phyloP scores from a whole-genome alignment of 2,888 invertebrate genomes.

The Drosophila nr. perissopoda region DNA sequence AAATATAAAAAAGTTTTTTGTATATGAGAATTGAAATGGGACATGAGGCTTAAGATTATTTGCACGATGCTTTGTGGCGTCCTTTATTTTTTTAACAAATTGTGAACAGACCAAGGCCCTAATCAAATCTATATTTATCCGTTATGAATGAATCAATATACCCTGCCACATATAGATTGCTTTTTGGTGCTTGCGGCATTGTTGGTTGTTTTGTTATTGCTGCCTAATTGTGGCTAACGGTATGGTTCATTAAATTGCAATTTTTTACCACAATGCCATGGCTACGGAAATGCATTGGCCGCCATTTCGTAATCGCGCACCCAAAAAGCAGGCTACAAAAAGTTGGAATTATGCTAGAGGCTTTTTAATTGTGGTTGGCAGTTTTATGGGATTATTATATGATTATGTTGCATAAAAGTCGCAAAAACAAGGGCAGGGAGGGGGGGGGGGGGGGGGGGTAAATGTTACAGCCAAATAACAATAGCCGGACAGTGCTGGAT shows the following conservation, averaged over 20 bases:
- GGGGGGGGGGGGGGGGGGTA: background rate
- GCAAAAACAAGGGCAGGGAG: background rate
- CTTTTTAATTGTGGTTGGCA: conserved; percentile 72
- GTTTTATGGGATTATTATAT: conserved; percentile 78
- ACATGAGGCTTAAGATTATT: background rate
- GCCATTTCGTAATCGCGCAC: conserved; percentile 15
- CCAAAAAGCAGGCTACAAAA: conserved; percentile 55
- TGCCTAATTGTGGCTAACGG: conserved; percentile 71
- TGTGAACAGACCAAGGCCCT: background rate
- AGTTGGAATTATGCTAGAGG: conserved; percentile 52
- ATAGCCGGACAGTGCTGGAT: conserved; percentile 18
- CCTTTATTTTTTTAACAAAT: background rate
- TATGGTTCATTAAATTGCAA: conserved; percentile 77
- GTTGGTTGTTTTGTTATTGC: conserved; percentile 43
- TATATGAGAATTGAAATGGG: background rate
- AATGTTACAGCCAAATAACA: conserved; percentile 29
- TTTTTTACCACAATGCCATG: conserved; percentile 43
- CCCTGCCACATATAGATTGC: conserved; percentile 2
- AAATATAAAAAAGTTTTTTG: background rate
- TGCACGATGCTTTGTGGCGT: too few species aligned
- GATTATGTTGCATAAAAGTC: conserved; percentile 56
- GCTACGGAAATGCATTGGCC: conserved; percentile 64
- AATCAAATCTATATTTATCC: background rate
- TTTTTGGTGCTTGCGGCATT: conserved; percentile 8
- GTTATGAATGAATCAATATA: conserved; percentile 3